Conservation (phyloP, 2,797 vertebrate genomes). For the Coregonus sp. region DNA sequence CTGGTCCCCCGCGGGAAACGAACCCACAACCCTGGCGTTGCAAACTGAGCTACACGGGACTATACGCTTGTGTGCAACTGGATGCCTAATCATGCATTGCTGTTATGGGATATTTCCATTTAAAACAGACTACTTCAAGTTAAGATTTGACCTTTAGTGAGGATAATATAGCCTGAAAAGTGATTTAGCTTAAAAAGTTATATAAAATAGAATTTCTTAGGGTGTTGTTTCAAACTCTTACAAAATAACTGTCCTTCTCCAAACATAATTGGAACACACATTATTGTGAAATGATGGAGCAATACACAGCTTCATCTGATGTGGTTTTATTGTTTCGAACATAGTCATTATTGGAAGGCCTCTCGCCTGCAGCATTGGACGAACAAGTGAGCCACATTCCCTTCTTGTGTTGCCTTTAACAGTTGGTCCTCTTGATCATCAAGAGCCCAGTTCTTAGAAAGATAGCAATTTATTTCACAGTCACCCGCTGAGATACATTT, state of each 20-base stretch:
- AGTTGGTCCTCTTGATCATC: constrained; percentile 51
- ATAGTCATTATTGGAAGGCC: constrained; percentile 47
- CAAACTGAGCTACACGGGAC: too few species aligned
- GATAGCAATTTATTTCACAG: constrained; percentile 50
- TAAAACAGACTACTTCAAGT: too few species aligned
- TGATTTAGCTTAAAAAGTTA: not conserved
- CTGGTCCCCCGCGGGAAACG: too few species aligned
- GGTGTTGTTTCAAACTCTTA: not conserved
- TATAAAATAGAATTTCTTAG: not conserved
- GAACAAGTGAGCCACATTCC: constrained; percentile 31
- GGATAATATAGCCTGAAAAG: not conserved
- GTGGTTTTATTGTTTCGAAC: constrained; percentile 41
- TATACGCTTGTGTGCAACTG: too few species aligned
- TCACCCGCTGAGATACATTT: constrained; percentile 41
- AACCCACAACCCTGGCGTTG: too few species aligned
- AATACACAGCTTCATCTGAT: constrained; percentile 8
- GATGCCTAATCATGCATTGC: too few species aligned
- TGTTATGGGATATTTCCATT: too few species aligned
- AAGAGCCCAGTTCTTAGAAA: constrained; percentile 42
- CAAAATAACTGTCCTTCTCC: not conserved
- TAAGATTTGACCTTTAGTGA: not conserved
- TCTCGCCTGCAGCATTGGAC: constrained; percentile 43
- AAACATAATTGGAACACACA: not conserved
- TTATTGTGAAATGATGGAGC: not conserved
- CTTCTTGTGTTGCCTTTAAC: constrained; percentile 37